These are phyloP conservation scores for Amphipoea oculea DNA, from an alignment of 2,888 invertebrate species.

Conservation along the genomic window DNA sequence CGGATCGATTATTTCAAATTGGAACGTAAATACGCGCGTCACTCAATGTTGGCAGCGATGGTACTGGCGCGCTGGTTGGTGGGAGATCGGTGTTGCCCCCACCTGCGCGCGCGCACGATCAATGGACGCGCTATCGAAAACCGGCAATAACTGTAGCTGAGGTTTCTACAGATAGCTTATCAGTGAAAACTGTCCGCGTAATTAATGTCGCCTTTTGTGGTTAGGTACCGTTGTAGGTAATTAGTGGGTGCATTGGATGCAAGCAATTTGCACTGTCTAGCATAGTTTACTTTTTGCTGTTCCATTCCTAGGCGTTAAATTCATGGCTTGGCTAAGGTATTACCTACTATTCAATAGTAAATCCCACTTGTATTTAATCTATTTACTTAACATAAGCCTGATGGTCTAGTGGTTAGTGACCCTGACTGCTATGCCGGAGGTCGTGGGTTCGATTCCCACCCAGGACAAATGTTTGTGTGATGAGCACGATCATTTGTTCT, in stretches of 20 bases:
- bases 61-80: constrained; percentile 79
- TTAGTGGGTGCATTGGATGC: constrained; percentile 33
- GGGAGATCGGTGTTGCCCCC: constrained; percentile 76
- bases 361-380: not conserved
- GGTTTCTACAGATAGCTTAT: constrained; percentile 84
- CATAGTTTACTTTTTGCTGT: constrained; percentile 6
- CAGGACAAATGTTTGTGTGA: no score
- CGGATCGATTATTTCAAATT: constrained; percentile 69
- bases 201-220: constrained; percentile 61
- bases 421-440: no score
- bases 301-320: not conserved
- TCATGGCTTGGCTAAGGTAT: not conserved
- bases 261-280: constrained; percentile 35
- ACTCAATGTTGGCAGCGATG: constrained; percentile 76
- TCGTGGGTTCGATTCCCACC: no score
- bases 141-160: constrained; percentile 68
- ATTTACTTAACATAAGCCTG: not conserved
- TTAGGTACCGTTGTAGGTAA: constrained; percentile 58
- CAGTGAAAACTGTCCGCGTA: constrained; percentile 71
- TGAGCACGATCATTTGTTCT: no score
- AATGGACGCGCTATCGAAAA: constrained; percentile 76
- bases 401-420: no score
- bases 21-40: constrained; percentile 75
- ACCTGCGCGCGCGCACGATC: constrained; percentile 79
- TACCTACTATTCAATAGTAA: not conserved